Percentiles rank a stretch among this genome's conserved stretches.
These are phyloP conservation scores for Phoeniculus purpureus DNA, from an alignment of 2,797 vertebrate species.

Conservation along the genomic window DNA sequence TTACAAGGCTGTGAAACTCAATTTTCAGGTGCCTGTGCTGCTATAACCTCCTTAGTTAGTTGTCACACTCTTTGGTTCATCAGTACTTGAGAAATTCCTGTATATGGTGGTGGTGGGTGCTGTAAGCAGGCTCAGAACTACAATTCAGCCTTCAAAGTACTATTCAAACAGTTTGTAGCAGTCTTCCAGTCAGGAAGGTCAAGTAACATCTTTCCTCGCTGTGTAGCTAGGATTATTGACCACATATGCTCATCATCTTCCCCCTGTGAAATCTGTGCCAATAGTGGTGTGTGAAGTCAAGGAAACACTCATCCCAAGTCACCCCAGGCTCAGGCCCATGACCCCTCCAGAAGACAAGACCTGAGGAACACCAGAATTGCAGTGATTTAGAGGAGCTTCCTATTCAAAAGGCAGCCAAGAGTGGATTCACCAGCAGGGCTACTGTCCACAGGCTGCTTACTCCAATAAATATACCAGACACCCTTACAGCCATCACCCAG, in stretches of 20 bases:
- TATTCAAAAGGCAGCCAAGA: not conserved
- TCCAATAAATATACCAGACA: not conserved
- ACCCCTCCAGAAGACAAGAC: not conserved
- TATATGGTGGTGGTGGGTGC: fast-evolving
- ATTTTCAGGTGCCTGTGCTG: not conserved
- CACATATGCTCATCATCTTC: not conserved
- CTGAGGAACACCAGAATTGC: not conserved
- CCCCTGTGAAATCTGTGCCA: not conserved
- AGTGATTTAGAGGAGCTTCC: not conserved
- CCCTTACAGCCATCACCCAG: not conserved
- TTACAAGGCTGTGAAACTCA: not conserved
- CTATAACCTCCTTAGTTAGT: not conserved
- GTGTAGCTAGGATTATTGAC: not conserved
- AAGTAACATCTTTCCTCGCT: not conserved
- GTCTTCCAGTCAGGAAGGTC: not conserved
- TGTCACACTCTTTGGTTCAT: not conserved
- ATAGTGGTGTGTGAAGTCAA: not conserved
- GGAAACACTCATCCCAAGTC: not conserved
- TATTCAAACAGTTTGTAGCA: not conserved
- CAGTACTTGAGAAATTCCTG: not conserved
- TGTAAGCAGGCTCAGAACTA: not conserved
- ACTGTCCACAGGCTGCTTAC: not conserved
- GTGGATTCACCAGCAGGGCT: not conserved
- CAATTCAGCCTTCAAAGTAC: not conserved
- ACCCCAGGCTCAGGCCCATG: not conserved